phyloP scores from a whole-genome alignment of 2,797 vertebrate genomes.

The Sternotherus odoratus region DNA sequence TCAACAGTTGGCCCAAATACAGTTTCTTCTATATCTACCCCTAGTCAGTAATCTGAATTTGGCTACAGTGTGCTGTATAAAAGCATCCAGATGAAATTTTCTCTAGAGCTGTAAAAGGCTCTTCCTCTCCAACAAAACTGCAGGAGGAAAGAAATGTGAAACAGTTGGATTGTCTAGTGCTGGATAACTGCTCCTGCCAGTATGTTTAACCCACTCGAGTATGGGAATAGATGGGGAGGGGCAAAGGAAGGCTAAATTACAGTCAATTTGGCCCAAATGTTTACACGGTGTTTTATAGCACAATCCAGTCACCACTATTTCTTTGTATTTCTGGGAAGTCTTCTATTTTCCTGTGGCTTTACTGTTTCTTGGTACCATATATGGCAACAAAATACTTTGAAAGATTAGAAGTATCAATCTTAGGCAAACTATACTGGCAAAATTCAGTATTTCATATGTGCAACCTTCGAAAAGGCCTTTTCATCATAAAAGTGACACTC shows the following conservation, averaged over 20 bases:
- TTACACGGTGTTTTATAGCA: neutral
- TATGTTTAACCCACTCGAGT: neutral
- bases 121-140: conserved; percentile 1
- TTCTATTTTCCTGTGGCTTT: neutral
- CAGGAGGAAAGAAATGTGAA: neutral
- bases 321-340: neutral
- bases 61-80: neutral
- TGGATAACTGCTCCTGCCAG: neutral
- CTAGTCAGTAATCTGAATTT: neutral
- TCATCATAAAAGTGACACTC: neutral
- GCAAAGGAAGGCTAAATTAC: neutral
- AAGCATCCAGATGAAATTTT: neutral
- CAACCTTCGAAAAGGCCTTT: neutral
- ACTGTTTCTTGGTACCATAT: neutral
- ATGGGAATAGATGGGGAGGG: neutral
- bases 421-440: neutral
- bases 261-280: neutral
- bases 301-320: neutral
- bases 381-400: neutral
- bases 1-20: conserved; percentile 24
- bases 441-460: neutral
- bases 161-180: rapidly evolving
- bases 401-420: neutral
- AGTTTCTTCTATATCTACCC: neutral
- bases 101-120: neutral